These are phyloP conservation scores for Gnathonemus longibarbis DNA, from an alignment of 2,113 vertebrate genomes.

Conservation along the genomic window DNA sequence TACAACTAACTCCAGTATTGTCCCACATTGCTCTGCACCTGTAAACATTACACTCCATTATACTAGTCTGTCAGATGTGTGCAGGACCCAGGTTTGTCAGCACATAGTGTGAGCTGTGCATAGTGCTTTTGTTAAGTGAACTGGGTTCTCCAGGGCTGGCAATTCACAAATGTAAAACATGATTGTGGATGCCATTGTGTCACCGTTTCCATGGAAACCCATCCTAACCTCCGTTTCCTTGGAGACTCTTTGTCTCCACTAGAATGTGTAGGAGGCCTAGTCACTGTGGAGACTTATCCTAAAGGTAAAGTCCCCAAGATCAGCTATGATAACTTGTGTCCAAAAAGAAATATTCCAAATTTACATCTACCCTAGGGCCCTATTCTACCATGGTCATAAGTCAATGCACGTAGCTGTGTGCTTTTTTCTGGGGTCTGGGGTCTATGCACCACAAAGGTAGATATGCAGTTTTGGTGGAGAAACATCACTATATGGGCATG, in stretches of 20 bases:
- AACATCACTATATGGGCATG: not conserved
- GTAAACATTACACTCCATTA: not conserved
- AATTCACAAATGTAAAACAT: not conserved
- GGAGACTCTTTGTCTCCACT: not conserved
- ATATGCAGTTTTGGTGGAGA: not conserved
- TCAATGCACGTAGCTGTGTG: not conserved
- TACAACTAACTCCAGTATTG: not conserved
- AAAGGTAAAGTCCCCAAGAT: not conserved
- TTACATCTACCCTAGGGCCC: not conserved
- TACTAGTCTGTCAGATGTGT: not conserved
- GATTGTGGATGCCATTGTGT: not conserved
- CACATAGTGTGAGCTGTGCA: not conserved
- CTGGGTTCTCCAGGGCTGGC: not conserved
- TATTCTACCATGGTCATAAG: not conserved
- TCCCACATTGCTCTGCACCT: not conserved
- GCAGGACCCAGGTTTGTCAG: not conserved
- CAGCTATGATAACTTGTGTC: not conserved
- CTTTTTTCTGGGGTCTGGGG: not conserved
- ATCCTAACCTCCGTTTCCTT: not conserved
- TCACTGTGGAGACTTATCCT: not conserved
- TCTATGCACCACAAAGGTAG: not conserved
- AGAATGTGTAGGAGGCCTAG: not conserved
- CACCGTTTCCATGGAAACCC: constrained; percentile 10
- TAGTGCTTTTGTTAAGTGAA: not conserved
- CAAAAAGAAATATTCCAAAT: not conserved